Conservation (phyloP, 2,888 invertebrate genomes). For the Trissoscelio sp. region DNA sequence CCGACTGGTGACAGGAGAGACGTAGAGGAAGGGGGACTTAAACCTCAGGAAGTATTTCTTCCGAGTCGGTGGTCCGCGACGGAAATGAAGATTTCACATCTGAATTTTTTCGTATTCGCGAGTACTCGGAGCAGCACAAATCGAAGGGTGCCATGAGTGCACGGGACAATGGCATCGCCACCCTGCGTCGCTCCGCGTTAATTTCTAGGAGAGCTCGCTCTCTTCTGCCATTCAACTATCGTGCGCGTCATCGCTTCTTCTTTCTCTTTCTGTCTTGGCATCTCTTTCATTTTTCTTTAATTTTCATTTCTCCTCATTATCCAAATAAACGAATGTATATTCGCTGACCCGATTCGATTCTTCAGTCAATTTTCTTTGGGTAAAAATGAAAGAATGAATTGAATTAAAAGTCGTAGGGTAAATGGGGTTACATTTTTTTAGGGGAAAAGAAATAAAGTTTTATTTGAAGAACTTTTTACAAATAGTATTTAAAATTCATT, state of each 20-base stretch:
- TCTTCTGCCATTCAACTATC: constrained; percentile 57
- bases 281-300: constrained; percentile 59
- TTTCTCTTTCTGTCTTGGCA: constrained; percentile 43
- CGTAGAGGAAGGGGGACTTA: constrained; percentile 33
- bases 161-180: constrained; percentile 77
- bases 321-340: constrained; percentile 75
- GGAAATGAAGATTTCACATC: constrained; percentile 83
- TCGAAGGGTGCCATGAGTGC: constrained; percentile 72
- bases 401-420: constrained; percentile 24
- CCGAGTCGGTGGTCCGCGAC: constrained; percentile 80
- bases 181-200: constrained; percentile 78
- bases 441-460: no score
- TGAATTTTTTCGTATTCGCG: constrained; percentile 80
- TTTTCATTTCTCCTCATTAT: constrained; percentile 74
- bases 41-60: constrained; percentile 82
- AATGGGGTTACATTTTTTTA: constrained; percentile 30
- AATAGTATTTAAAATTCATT: no score
- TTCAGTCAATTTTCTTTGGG: constrained; percentile 54
- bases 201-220: constrained; percentile 75
- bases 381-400: constrained; percentile 60
- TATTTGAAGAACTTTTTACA: no score
- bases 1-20: constrained; percentile 44
- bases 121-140: constrained; percentile 68
- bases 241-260: constrained; percentile 62
- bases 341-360: constrained; percentile 81